These are phyloP conservation scores for Raja brachyura DNA, from an alignment of 2,113 vertebrate species.

Conservation along the genomic window DNA sequence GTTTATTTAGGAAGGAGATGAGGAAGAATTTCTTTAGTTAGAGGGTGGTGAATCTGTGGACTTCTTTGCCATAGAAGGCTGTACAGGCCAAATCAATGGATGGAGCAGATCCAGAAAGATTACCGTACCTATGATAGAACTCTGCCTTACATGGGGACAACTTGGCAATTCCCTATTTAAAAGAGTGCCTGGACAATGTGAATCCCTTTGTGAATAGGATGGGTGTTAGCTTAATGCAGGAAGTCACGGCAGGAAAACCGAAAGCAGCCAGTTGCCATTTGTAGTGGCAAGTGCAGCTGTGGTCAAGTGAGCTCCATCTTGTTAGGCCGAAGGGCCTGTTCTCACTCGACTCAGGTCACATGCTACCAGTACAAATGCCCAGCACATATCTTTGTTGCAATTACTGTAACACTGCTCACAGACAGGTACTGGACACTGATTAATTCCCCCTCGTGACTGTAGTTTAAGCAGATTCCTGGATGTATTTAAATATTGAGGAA, in stretches of 20 bases:
- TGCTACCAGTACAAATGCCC: neutral
- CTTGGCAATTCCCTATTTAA: neutral
- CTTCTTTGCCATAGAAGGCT: no score
- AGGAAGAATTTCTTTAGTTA: no score
- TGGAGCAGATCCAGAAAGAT: neutral
- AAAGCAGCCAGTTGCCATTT: neutral
- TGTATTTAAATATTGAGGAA: conserved; percentile 4
- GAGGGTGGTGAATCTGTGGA: no score
- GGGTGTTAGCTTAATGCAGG: neutral
- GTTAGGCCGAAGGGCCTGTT: no score
- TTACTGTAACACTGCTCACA: neutral
- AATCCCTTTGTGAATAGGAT: neutral
- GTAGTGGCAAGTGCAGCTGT: neutral
- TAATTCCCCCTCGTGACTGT: neutral
- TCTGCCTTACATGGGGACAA: no score
- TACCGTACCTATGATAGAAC: no score
- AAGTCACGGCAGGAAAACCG: no score
- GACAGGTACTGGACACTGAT: neutral
- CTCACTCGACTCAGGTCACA: neutral
- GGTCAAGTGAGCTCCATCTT: neutral
- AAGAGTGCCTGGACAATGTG: neutral
- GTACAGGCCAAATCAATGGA: neutral
- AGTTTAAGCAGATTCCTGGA: conserved; percentile 4
- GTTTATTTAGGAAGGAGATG: no score
- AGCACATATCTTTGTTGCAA: neutral